A percentile compares a stretch with the other conserved stretches of the same genome.
These are phyloP conservation scores for Neodon shergylaensis DNA, from an alignment of 2,113 vertebrate genomes.

Conservation along the genomic window DNA sequence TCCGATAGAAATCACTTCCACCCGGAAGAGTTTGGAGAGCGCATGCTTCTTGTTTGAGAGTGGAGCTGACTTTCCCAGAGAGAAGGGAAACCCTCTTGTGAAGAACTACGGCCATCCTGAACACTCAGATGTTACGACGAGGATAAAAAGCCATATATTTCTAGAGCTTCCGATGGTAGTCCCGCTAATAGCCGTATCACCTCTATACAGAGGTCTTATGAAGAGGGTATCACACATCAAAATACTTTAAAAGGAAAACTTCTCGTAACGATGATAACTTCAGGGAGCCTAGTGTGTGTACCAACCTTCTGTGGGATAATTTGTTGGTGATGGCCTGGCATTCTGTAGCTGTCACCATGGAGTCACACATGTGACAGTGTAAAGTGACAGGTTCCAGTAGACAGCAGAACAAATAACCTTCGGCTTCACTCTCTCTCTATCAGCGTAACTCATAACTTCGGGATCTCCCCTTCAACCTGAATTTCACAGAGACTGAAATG, in stretches of 20 bases:
- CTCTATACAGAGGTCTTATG: not conserved
- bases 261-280: not conserved
- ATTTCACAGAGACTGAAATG: not conserved
- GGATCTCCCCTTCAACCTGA: not conserved
- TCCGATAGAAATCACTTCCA: constrained; percentile 14
- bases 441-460: not conserved
- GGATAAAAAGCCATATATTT: not conserved
- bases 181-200: not conserved
- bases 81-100: not conserved
- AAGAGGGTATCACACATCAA: constrained; percentile 27
- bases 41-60: not conserved
- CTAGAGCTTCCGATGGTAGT: not conserved
- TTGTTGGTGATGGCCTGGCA: not conserved
- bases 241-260: not conserved
- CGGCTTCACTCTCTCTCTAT: not conserved
- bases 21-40: not conserved
- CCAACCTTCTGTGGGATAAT: not conserved
- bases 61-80: not conserved
- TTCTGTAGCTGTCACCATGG: not conserved
- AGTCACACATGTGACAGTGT: not conserved
- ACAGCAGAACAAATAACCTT: not conserved
- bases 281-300: not conserved
- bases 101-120: not conserved
- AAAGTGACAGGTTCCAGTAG: not conserved
- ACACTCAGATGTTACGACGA: not conserved